Base-by-base conservation (phyloP, 2,113 vertebrate genomes). In the Oxygymnocypris stewartii region DNA sequence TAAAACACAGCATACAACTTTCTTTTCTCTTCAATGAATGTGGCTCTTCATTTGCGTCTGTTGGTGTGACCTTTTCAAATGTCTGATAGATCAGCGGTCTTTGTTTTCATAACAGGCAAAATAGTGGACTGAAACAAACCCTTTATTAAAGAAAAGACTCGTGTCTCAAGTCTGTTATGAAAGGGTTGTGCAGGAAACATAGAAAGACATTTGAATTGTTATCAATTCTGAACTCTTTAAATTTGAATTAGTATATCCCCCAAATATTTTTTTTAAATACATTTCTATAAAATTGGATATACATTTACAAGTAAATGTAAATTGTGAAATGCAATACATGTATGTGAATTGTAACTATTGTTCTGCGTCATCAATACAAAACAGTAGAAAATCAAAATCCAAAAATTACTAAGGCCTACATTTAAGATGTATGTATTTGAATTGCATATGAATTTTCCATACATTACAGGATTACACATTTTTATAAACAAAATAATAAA, bases 61-160 rank as follows among this genome's bases (percentile, higher is more conserved):
- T 35, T 57, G 28, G 28, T 57, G 16, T 84, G 67, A 84, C 82
- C 69, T 84, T 84, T 84, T 44, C 16, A 74, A 23, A 74, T 9
- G 9, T 71, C 44, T 51, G 63, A 69, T 3, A 28, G 76, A 76
- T 51, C 59, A 78, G 73, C 18, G 16, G 35, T 57, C 10, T 23
- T 28, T 71, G 40, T 31, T 81, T 82, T 63, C 25, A 63, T 63
- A 61, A 80, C 57, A 74, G 65, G 25, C 28, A 44, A 44, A 59
- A 40, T 16, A 47, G 25, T 51, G 44, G 11, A 23, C 18, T 9
- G 84, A 67, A 79, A 7, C 47, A 57, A 42, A 59, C 37, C 49
- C 42, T 74, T 44, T 49, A 84, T 85, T 42, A 14, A 49, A 79
- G 42, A 80, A 79, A 67, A 47, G 42, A 42, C 25, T 16, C 47